A percentile compares a stretch with the other conserved stretches of the same genome.
Evolutionary conservation across 2,888 invertebrate genomes (phyloP).

Genomic region (Opisthograptis luteolata): DNA sequence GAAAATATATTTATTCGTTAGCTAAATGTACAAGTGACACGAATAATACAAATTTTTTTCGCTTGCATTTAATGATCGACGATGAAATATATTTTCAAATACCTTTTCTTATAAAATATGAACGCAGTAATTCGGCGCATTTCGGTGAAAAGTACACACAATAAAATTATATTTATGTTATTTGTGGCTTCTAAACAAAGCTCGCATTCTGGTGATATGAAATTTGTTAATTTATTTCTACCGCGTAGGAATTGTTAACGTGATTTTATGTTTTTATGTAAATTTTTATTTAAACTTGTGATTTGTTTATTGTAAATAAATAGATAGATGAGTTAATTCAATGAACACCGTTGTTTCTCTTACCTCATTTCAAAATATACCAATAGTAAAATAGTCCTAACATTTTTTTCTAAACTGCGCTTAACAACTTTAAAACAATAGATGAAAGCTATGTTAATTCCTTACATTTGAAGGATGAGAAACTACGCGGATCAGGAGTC

Average conservation of each 20-base stretch:
- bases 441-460: too few relatives aligned
- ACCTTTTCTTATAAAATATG: not conserved
- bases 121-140: not conserved
- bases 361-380: not conserved
- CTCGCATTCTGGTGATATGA: constrained; percentile 42
- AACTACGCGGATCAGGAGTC: too few relatives aligned
- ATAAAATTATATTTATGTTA: constrained; percentile 10
- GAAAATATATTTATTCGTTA: too few relatives aligned
- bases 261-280: constrained; percentile 63
- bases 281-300: constrained; percentile 71
- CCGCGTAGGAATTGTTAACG: constrained; percentile 70
- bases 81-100: not conserved
- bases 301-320: constrained; percentile 79
- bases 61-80: not conserved
- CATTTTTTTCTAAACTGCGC: too few relatives aligned
- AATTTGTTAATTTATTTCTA: constrained; percentile 60
- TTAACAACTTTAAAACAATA: too few relatives aligned
- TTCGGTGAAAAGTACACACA: constrained; percentile 11
- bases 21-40: too few relatives aligned
- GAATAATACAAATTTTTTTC: too few relatives aligned
- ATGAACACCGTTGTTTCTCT: constrained; percentile 41
- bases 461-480: too few relatives aligned
- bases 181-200: constrained; percentile 9
- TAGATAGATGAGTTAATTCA: constrained; percentile 77
- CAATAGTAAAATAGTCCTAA: too few relatives aligned